Base-by-base conservation (phyloP, 2,797 vertebrate species). In the Gobio occitaniae region DNA sequence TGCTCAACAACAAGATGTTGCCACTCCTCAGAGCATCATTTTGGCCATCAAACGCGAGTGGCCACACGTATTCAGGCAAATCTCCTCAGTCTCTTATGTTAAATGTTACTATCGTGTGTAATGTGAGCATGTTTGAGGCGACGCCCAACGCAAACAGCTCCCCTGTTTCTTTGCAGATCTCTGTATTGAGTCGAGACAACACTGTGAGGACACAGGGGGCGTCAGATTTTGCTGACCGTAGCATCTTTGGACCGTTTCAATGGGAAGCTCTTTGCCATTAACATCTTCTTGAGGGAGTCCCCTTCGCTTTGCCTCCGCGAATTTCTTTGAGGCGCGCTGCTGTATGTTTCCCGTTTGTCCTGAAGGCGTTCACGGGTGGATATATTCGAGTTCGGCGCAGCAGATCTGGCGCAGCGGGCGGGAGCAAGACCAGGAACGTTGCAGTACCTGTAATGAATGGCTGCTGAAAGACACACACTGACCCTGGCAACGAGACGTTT, bases 141-240 rank as follows among this genome's bases (percentile, higher is more conserved):
- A 90, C 91, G 89, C 81, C 91, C 90, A 87, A 89, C 88, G 80
- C 89, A 70, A 86, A 82, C 82, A 90, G 88, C 87, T 74, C 87
- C 69, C 92, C 90, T 92, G 91, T 87, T 54, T 68, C 88, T 90
- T 90, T 89, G 90, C 89, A 90, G 91, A 92, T 83, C 75, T 81
- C 88, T 88, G 78, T 89, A 12, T 90, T 6, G 63, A 90, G 56
- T 87, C 88, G 56, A 93, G 48, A 90, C 87, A 92, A 93, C 93
- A 92, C 94, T 87, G 79, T 89, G 92, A 96, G 93, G 94, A 94
- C 95, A 94, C 91, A 90, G 93, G 91, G 92, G 91, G 93, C 89
- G 90, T 92, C 83, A 90, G 83, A 85, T 93, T 94, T 92, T 92
- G 94, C 95, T 95, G 94, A 96, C 93, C 91, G 90, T 90, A 89